Base-by-base conservation (phyloP, 2,113 vertebrate genomes). In the Gobiocypris rarus region DNA sequence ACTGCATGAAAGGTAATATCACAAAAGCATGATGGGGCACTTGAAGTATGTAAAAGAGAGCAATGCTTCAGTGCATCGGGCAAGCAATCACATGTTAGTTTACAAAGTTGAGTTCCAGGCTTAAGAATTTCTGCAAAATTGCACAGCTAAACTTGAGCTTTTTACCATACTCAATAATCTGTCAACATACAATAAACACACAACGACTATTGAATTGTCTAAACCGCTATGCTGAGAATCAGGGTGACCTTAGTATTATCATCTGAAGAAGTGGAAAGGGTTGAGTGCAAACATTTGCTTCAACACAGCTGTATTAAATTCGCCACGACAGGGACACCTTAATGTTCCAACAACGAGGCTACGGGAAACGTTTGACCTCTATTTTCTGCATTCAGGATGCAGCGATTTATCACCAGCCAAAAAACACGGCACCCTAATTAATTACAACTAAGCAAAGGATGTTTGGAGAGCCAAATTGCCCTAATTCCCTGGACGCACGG, bases 391-490 rank as follows among this genome's bases (percentile, higher is more conserved):
- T 92, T 90, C 91, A 90, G 92, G 90, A 93, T 91, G 90, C 86
- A 90, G 92, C 93, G 91, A 95, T 95, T 95, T 92, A 95, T 95
- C 94, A 95, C 91, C 28, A 92, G 93, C 91, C 92, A 91, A 93
- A 94, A 94, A 93, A 93, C 89, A 90, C 91, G 88, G 83, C 90
- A 92, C 92, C 92, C 93, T 94, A 95, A 95, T 95, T 95, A 95
- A 95, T 95, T 95, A 94, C 94, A 93, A 94, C 93, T 93, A 94
- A 94, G 94, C 94, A 94, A 95, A 94, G 94, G 94, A 94, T 95
- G 93, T 94, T 95, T 95, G 94, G 91, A 91, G 93, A 94, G 94
- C 93, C 94, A 95, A 94, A 95, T 94, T 93, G 94, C 93, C 93
- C 93, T 93, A 94, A 95, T 94, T 95, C 94, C 94, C 94, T 74